Conservation (phyloP, 2,113 vertebrate genomes). For the Istiophorus platypterus region DNA sequence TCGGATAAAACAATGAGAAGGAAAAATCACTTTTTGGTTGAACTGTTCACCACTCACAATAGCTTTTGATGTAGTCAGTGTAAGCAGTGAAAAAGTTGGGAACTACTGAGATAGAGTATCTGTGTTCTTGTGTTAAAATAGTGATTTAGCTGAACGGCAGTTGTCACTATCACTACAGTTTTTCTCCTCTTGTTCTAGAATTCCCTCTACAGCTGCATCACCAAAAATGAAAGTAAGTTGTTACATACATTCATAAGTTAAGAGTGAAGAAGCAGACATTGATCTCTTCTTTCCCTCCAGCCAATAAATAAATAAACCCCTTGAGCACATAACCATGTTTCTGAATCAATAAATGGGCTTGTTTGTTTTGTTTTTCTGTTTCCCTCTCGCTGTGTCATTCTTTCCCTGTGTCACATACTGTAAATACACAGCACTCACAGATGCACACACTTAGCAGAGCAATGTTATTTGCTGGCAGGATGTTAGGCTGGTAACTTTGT, state of each 20-base stretch:
- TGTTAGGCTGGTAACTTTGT: constrained; percentile 16
- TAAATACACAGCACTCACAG: not conserved
- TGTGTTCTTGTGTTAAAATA: not conserved
- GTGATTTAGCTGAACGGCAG: not conserved
- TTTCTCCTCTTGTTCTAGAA: constrained; percentile 86
- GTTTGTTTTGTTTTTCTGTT: constrained; percentile 11
- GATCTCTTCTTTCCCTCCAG: constrained; percentile 2
- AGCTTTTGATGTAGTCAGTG: not conserved
- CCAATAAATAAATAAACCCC: constrained; percentile 28
- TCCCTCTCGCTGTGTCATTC: not conserved
- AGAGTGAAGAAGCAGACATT: not conserved
- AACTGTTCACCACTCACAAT: not conserved
- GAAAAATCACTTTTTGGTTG: not conserved
- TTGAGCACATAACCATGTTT: not conserved
- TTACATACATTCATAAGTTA: not conserved
- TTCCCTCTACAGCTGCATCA: constrained; percentile 98
- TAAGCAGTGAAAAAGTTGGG: not conserved
- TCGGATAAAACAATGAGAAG: not conserved
- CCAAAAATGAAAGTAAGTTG: constrained; percentile 99
- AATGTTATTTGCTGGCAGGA: not conserved
- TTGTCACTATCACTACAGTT: not conserved
- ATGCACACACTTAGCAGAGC: not conserved
- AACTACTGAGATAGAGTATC: not conserved
- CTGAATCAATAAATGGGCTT: not conserved
- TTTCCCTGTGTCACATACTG: constrained; percentile 6